Evolutionary conservation across 2,113 vertebrate species (phyloP).

Genomic region (Madoqua kirkii): DNA sequence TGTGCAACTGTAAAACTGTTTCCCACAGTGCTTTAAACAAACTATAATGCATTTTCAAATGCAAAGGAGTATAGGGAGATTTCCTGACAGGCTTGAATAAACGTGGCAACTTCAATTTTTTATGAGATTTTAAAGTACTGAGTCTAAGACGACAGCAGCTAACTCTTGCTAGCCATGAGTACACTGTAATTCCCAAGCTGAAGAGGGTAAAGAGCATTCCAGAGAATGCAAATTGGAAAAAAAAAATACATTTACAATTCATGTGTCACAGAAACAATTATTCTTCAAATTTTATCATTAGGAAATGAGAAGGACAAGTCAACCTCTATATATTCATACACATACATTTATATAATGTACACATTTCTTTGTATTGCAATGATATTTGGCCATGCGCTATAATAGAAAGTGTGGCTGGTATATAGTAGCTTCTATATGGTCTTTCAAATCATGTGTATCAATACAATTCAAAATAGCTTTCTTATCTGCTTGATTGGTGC

Average conservation of each 20-base stretch:
- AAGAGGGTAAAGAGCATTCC: conserved; percentile 37
- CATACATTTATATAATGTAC: neutral
- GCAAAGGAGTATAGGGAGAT: conserved; percentile 44
- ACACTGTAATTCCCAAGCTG: neutral
- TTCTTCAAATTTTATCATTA: neutral
- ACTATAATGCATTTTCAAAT: conserved; percentile 54
- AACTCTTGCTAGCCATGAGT: conserved; percentile 2
- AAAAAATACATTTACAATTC: neutral
- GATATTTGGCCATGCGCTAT: neutral
- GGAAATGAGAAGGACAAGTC: neutral
- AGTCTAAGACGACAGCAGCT: conserved; percentile 42
- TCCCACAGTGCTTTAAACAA: conserved; percentile 53
- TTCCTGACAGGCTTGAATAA: conserved; percentile 58
- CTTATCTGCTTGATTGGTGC: neutral
- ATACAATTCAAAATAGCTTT: neutral
- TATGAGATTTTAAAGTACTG: conserved; percentile 52
- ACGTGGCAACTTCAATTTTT: conserved; percentile 55
- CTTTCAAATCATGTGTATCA: neutral
- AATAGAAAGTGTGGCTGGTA: neutral
- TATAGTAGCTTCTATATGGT: neutral
- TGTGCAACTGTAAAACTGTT: conserved; percentile 38
- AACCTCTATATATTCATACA: neutral
- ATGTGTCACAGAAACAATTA: neutral
- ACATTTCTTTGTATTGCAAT: neutral
- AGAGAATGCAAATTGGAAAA: neutral